Percentiles rank a stretch among this genome's conserved stretches.
Evolutionary conservation across 2,113 vertebrate genomes (phyloP).

Genomic region (Delphinapterus leucas): DNA sequence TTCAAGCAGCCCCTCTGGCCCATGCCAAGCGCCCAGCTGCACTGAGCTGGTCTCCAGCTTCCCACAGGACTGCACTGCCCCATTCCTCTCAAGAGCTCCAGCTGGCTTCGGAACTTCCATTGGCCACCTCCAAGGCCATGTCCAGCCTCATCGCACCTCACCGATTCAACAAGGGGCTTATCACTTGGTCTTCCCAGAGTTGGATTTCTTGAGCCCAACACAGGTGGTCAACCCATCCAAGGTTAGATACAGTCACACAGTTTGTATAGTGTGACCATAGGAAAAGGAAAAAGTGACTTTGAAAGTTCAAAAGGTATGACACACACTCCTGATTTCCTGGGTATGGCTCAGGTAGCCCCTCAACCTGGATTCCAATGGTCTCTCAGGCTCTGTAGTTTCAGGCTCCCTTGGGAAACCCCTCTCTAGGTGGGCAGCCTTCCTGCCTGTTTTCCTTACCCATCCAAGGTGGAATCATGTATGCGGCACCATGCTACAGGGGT

Average conservation of each 20-base stretch:
- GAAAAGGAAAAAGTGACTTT: neutral
- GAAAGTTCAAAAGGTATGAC: neutral
- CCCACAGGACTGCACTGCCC: neutral
- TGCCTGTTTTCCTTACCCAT: neutral
- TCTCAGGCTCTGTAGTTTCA: neutral
- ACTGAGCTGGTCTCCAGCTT: neutral
- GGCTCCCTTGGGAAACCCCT: neutral
- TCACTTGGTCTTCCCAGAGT: neutral
- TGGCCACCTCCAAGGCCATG: neutral
- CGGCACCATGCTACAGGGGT: neutral
- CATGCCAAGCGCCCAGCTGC: accelerated
- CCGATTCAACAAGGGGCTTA: neutral
- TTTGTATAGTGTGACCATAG: neutral
- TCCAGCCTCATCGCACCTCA: neutral
- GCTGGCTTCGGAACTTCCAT: neutral
- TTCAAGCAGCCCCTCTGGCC: neutral
- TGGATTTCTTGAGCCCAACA: neutral
- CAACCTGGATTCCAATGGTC: accelerated
- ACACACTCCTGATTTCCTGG: too few relatives aligned
- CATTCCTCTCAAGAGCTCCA: neutral
- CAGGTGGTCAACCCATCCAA: too few relatives aligned
- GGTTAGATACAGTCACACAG: neutral
- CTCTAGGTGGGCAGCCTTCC: neutral
- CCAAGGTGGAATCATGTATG: neutral
- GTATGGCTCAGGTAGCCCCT: neutral